Conservation (phyloP, 2,113 vertebrate species). For the Sander lucioperca region DNA sequence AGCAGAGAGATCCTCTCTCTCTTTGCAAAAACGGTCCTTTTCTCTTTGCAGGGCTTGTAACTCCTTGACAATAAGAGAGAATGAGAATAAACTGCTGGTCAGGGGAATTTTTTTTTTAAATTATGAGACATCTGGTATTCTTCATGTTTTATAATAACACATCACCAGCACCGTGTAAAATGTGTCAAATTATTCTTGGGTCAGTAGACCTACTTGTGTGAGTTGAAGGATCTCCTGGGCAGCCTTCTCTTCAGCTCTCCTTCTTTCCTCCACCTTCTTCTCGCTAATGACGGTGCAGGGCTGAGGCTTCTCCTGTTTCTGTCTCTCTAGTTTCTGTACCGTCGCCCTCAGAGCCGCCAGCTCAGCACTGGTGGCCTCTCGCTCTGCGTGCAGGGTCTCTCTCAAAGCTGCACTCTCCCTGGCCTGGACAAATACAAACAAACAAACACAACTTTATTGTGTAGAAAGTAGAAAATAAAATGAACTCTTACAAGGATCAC, state of each 20-base stretch:
- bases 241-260: constrained; percentile 62
- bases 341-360: constrained; percentile 68
- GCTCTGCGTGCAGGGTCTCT: constrained; percentile 76
- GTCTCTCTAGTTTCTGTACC: constrained; percentile 68
- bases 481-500: neutral
- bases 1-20: constrained; percentile 72
- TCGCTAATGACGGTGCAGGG: constrained; percentile 43
- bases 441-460: neutral
- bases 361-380: constrained; percentile 63
- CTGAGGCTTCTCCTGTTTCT: constrained; percentile 43
- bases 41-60: constrained; percentile 73
- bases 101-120: neutral
- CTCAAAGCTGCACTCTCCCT: constrained; percentile 75
- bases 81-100: neutral
- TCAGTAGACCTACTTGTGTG: constrained; percentile 63
- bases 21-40: constrained; percentile 64
- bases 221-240: constrained; percentile 77
- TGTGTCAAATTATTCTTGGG: neutral
- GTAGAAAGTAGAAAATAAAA: neutral
- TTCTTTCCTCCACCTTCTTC: constrained; percentile 73
- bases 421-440: constrained; percentile 65
- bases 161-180: neutral
- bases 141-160: neutral
- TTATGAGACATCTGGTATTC: neutral
- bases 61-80: constrained; percentile 62